phyloP scores from a whole-genome alignment of 2,113 vertebrate genomes.

The Ctenodactylus gundi region DNA sequence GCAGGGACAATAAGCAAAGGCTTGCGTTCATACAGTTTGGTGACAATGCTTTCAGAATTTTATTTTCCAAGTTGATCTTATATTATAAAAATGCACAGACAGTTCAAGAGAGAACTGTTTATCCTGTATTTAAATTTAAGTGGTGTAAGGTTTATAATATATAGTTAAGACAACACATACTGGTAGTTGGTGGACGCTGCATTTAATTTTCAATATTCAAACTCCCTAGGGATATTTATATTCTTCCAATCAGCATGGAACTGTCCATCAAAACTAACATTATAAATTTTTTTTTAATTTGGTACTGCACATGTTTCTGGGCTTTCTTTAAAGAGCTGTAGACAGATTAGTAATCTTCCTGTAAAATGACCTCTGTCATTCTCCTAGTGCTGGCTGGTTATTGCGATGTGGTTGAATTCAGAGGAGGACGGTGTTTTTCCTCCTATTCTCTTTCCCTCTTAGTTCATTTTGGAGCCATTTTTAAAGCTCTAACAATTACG shows the following conservation, averaged over 20 bases:
- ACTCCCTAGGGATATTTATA: conserved; percentile 88
- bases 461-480: conserved; percentile 69
- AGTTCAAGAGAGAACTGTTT: conserved; percentile 59
- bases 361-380: conserved; percentile 77
- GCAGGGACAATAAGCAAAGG: not conserved
- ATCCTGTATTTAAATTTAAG: conserved; percentile 72
- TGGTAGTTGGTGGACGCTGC: conserved; percentile 84
- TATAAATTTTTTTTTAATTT: conserved; percentile 78
- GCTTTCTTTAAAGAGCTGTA: conserved; percentile 77
- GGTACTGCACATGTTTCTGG: conserved; percentile 75
- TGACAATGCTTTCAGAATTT: not conserved
- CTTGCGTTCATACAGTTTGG: not conserved
- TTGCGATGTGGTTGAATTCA: conserved; percentile 71
- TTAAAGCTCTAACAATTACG: conserved; percentile 63
- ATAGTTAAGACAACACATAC: conserved; percentile 81
- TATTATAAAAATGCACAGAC: conserved; percentile 59
- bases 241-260: conserved; percentile 87
- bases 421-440: conserved; percentile 42
- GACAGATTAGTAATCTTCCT: conserved; percentile 77
- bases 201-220: conserved; percentile 86
- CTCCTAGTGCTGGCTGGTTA: conserved; percentile 61
- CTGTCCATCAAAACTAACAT: conserved; percentile 88
- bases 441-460: not conserved
- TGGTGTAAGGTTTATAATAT: conserved; percentile 65
- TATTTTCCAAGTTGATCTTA: conserved; percentile 47